Percentiles rank a stretch among this genome's conserved stretches.
These are phyloP conservation scores for Anagyrus pseudococci DNA, from an alignment of 2,888 invertebrate genomes.

Conservation along the genomic window DNA sequence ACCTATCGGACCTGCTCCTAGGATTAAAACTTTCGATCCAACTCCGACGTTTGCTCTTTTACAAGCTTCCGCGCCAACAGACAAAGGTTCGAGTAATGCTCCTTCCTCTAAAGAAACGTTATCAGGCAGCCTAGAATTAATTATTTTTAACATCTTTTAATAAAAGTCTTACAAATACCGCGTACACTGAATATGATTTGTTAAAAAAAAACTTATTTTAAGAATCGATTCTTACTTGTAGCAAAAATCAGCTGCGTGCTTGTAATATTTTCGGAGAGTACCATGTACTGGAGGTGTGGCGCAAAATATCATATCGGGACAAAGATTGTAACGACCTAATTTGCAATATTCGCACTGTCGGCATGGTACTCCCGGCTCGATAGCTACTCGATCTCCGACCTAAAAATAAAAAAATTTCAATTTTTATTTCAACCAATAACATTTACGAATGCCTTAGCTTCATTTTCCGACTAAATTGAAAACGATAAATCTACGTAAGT, in stretches of 20 bases:
- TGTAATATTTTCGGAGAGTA: conserved; percentile 84
- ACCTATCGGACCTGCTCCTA: conserved; percentile 91
- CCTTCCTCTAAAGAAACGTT: conserved; percentile 92
- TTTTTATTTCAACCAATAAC: no score
- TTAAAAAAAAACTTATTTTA: no score
- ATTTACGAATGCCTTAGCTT: no score
- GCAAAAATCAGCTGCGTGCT: conserved; percentile 90
- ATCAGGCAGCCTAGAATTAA: conserved; percentile 80
- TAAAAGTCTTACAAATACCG: no score
- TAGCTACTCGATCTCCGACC: conserved; percentile 89
- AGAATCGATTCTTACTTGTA: conserved; percentile 71
- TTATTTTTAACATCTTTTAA: no score
- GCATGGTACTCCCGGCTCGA: conserved; percentile 94
- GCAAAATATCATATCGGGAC: conserved; percentile 85
- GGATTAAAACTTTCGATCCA: conserved; percentile 75
- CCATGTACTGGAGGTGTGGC: conserved; percentile 96
- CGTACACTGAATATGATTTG: no score
- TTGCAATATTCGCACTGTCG: conserved; percentile 85
- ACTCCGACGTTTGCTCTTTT: conserved; percentile 79
- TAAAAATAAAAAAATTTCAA: conserved; percentile 31
- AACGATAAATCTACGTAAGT: no score
- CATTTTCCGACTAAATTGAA: no score
- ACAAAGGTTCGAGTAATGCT: conserved; percentile 89
- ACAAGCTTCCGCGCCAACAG: conserved; percentile 94
- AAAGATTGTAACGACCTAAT: conserved; percentile 89